Base-by-base conservation (phyloP, 2,888 invertebrate genomes). In the Eupelmus urozonus region DNA sequence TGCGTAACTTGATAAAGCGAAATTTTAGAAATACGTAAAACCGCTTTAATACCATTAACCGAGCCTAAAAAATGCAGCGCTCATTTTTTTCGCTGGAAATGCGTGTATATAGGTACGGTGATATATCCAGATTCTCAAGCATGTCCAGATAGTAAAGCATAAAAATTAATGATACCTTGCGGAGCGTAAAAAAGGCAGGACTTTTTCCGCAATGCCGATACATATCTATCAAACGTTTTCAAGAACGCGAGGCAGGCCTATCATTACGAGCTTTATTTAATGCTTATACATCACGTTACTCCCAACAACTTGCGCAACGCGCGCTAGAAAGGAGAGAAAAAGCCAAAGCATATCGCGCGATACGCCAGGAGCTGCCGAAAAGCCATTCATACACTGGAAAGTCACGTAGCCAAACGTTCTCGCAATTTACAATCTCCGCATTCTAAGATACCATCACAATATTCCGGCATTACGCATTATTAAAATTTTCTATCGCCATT, bases 241-340 rank as follows among this genome's bases (percentile, higher is more conserved):
- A 59, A 34, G 9, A 59, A 11, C 29, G 20, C 34, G 34, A 51
- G 62, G 53, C 34, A 60, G 23, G 40, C 66, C 74, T 66, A 51
- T 74, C 57, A 74, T 74, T 74, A 74, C 18, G 49, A 57, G 49
- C 45, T 34, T 40, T 29, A 66, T 57, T 63, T 72, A 40, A 40
- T 11, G n/a, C n/a, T n/a, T n/a, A n/a, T n/a, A n/a, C n/a, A n/a
- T n/a, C n/a, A n/a, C n/a, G n/a, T n/a, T 34, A 34, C 34, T 34
- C 9, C 34, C 9, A 34, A 34, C 34, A 42, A 72, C 29, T n/a
- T 66, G 29, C 59, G 34, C 57, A 73, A 73, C 25, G 4, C 13
- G 34, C 9, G 42, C 40, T n/a, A 7, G 0, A 34, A n/a, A 16
- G 16, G 23, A 29, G 40, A 40, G 42, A 11, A 57, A 57, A 42